Conservation (phyloP, 2,888 invertebrate genomes). For the Schizotus pectinicornis region DNA sequence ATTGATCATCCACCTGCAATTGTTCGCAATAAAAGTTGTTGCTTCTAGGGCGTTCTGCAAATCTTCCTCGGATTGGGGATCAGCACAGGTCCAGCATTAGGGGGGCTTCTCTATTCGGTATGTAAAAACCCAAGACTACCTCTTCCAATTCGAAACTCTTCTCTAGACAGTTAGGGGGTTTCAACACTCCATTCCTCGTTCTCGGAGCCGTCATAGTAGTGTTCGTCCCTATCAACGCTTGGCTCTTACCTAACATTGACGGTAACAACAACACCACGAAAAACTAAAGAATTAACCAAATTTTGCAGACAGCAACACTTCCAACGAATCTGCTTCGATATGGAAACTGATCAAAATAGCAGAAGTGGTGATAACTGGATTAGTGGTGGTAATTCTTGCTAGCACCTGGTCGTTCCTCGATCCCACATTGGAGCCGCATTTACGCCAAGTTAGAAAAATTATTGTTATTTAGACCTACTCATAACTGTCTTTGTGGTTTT, state of each 20-base stretch:
- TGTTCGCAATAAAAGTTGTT: too few relatives aligned
- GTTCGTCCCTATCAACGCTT: constrained; percentile 69
- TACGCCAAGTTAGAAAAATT: constrained; percentile 60
- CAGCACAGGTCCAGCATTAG: constrained; percentile 81
- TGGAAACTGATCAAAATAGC: constrained; percentile 70
- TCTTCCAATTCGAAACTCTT: too few relatives aligned
- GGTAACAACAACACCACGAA: constrained; percentile 57
- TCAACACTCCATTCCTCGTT: constrained; percentile 76
- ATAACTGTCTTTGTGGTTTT: constrained; percentile 20
- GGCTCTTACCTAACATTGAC: constrained; percentile 66
- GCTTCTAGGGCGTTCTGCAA: constrained; percentile 75
- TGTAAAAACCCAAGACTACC: constrained; percentile 24
- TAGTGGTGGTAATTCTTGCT: constrained; percentile 74
- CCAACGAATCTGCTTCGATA: constrained; percentile 66
- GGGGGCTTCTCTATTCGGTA: constrained; percentile 78
- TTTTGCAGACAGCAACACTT: constrained; percentile 63
- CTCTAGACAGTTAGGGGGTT: constrained; percentile 78
- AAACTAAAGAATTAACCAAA: too few relatives aligned
- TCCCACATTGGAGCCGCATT: constrained; percentile 77
- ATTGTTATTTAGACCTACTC: too few relatives aligned
- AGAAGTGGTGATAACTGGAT: constrained; percentile 70
- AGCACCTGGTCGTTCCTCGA: constrained; percentile 80
- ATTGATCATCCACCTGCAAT: too few relatives aligned
- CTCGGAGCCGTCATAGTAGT: constrained; percentile 73
- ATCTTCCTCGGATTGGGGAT: constrained; percentile 82